A percentile compares a stretch with the other conserved stretches of the same genome.
phyloP scores from a whole-genome alignment of 2,113 vertebrate species.

The Anhinga anhinga region DNA sequence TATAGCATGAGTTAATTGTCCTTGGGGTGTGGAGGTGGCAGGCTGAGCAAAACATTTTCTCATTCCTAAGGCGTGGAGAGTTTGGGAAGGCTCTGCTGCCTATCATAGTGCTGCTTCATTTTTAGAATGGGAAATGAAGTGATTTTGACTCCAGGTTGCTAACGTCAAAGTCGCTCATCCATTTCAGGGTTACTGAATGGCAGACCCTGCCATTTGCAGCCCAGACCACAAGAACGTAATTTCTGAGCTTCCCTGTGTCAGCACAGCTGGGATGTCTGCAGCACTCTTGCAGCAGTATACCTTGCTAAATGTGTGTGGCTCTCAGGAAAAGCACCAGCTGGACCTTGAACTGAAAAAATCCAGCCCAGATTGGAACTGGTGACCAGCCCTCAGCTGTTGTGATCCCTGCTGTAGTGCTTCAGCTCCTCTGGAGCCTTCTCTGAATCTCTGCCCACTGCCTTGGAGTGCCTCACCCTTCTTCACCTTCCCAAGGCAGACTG shows the following conservation, averaged over 20 bases:
- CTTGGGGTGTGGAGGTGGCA: not conserved
- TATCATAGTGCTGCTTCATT: not conserved
- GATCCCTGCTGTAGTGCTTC: not conserved
- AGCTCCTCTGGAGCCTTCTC: not conserved
- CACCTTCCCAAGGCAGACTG: not conserved
- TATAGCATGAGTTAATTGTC: not conserved
- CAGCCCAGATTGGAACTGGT: not conserved
- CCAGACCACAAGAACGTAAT: accelerated
- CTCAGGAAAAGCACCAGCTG: not conserved
- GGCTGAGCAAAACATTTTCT: not conserved
- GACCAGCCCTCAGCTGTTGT: not conserved
- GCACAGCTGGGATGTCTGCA: not conserved
- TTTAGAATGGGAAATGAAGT: not conserved
- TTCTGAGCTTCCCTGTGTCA: not conserved
- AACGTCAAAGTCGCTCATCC: not conserved
- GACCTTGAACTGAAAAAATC: not conserved
- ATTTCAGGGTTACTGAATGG: not conserved
- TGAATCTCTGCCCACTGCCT: not conserved
- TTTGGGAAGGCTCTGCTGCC: not conserved
- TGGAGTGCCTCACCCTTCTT: not conserved
- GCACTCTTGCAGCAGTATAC: not conserved
- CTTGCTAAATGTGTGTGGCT: accelerated
- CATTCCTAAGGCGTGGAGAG: not conserved
- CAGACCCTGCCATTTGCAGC: not conserved
- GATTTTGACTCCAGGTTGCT: not conserved